Base-by-base conservation (phyloP, 2,888 invertebrate species). In the Clunio marinus region DNA sequence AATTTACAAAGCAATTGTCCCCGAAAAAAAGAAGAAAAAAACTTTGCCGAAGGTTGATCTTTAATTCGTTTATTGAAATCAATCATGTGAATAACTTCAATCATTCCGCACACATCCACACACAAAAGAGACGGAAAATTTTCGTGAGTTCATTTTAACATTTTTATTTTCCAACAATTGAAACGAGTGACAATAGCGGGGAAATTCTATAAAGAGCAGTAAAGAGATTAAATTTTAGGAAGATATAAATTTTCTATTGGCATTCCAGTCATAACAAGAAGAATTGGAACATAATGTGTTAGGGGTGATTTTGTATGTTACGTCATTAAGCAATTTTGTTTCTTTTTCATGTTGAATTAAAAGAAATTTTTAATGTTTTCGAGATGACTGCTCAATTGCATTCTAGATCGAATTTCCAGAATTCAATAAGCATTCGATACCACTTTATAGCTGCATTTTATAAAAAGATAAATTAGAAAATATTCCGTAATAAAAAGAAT, bases 41-140 rank as follows among this genome's bases (percentile, higher is more conserved):
- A 7, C 25, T 20, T 22, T 8, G 28, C 51, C 17, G 20, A 55
- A 55, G 66, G 51, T 66, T 66, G 66, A 66, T 66, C 51, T 66
- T 55, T 66, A 66, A 66, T 66, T 66, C 66, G 66, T 66, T 66
- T 66, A 66, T 66, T 66, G 66, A 66, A 66, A 66, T 66, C 66
- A 66, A 55, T 66, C 66, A 66, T 66, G 66, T 25, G 66, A 66
- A 51, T n/a, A 25, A 25, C 57, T 25, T 27, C 13, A 57, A 13
- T n/a, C 25, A 4, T n/a, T 57, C 27, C 4, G 27, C 27, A 57
- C 25, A 57, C 57, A 57, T 22, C 32, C 32, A 32, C 32, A 32
- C 4, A 4, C 4, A 32, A 7, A 4, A 10, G 10, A 7, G 32
- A 7, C 32, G 4, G 4, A 32, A 7, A 27, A 45, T 15, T n/a